Base-by-base conservation (phyloP, 2,113 vertebrate species). In the Chamaea fasciata region DNA sequence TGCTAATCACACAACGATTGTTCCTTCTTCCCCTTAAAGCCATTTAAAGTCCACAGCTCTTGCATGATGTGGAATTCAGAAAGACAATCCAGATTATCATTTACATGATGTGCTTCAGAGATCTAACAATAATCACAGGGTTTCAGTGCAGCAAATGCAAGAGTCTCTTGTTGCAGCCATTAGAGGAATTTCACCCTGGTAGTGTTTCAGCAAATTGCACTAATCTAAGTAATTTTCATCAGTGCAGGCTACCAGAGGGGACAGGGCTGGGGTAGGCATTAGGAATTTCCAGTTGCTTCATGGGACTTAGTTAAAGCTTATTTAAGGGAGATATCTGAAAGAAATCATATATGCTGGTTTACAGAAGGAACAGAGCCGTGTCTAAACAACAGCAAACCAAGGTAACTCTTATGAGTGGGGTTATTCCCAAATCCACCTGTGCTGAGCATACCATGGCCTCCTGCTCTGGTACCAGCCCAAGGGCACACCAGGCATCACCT, bases 201-300 rank as follows among this genome's bases (percentile, higher is more conserved):
- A 91, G 68, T 80, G 59, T 96, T 96, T 96, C 77, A 94, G 84
- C 65, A 97, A 96, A 97, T 93, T 95, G 87, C 77, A 79, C 62
- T 96, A 94, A 96, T 97, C 50, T 75, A 76, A 94, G 95, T 87
- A 86, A 95, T 97, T 97, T 95, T 97, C 97, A 97, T 95, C 96
- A 96, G 78, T 22, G 23, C 50, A 94, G 87, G 82, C 68, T 95
- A 88, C 87, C 84, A 96, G 83, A 92, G 63, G 86, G 79, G 87
- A 60, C 79, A 80, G 78, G 52, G n/a, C 18, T 90, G 78, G 46
- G 33, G 56, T 82, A 89, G 86, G 78, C 94, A 96, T 94, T 89
- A 73, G 65, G 85, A 94, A 60, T 89, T 94, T 80, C 75, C 74
- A 90, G 71, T 73, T 82, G 70, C 64, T 64, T 96, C 96, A 95